A percentile compares a stretch with the other conserved stretches of the same genome.
phyloP scores from a whole-genome alignment of 2,113 vertebrate genomes.

The Grammomys dolichurus region DNA sequence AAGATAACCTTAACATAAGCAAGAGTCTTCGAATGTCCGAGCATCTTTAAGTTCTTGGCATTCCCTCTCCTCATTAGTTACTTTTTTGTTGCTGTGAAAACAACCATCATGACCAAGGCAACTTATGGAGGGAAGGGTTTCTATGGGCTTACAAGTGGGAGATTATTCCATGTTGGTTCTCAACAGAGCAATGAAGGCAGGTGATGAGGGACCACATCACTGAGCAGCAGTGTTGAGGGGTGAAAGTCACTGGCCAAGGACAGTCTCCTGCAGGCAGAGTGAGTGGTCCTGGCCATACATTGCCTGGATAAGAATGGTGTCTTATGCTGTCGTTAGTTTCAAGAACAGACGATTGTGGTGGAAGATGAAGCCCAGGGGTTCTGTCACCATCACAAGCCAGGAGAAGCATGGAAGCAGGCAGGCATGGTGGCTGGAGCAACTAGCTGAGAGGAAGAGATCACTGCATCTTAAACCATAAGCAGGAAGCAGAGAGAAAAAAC shows the following conservation, averaged over 20 bases:
- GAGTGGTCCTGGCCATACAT: background rate
- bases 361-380: background rate
- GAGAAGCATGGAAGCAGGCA: background rate
- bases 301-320: background rate
- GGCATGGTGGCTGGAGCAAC: background rate
- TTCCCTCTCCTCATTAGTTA: background rate
- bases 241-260: background rate
- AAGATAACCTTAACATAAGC: conserved; percentile 47
- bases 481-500: background rate
- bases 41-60: background rate
- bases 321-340: background rate
- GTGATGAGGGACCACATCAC: background rate
- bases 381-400: background rate
- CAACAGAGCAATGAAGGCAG: background rate
- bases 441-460: background rate
- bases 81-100: background rate
- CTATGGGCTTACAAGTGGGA: background rate
- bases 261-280: background rate
- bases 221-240: background rate
- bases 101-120: background rate
- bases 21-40: background rate
- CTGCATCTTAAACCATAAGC: background rate
- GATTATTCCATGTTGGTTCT: background rate
- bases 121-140: background rate
- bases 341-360: background rate